phyloP scores from a whole-genome alignment of 2,113 vertebrate species.

The Abramis brama region DNA sequence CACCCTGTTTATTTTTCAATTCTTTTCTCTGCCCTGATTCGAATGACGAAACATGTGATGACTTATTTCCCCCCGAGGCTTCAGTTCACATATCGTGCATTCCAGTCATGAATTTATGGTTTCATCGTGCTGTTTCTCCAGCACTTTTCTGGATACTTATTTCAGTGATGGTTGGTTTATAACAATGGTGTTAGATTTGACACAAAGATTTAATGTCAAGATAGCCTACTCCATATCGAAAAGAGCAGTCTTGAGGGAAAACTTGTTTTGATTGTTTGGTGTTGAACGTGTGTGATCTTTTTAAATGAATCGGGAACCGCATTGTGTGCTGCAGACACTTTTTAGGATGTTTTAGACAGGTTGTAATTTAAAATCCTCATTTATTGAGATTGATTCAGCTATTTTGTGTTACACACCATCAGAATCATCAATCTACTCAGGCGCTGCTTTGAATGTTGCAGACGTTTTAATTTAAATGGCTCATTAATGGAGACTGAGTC shows the following conservation, averaged over 20 bases:
- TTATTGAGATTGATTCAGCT: background rate
- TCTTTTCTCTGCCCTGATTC: slow-evolving; percentile 16
- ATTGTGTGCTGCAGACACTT: background rate
- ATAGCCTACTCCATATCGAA: background rate
- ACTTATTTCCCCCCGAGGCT: slow-evolving; percentile 7
- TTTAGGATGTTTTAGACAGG: slow-evolving; percentile 19
- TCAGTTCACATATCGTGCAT: background rate
- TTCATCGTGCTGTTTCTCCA: background rate
- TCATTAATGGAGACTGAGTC: background rate
- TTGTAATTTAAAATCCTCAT: slow-evolving; percentile 7
- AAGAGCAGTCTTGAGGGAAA: background rate
- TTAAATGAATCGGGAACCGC: background rate
- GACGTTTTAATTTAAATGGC: background rate
- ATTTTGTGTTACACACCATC: background rate
- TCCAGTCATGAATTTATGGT: background rate
- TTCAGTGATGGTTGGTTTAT: background rate
- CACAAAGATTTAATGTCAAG: background rate
- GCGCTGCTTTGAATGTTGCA: background rate
- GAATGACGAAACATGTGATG: slow-evolving; percentile 22
- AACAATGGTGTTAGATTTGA: background rate
- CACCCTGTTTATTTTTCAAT: background rate
- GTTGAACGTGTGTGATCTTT: background rate
- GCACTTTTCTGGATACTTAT: background rate
- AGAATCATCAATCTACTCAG: background rate
- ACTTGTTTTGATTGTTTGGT: background rate